phyloP scores from a whole-genome alignment of 2,797 vertebrate species.

The Hemibagrus guttatus region DNA sequence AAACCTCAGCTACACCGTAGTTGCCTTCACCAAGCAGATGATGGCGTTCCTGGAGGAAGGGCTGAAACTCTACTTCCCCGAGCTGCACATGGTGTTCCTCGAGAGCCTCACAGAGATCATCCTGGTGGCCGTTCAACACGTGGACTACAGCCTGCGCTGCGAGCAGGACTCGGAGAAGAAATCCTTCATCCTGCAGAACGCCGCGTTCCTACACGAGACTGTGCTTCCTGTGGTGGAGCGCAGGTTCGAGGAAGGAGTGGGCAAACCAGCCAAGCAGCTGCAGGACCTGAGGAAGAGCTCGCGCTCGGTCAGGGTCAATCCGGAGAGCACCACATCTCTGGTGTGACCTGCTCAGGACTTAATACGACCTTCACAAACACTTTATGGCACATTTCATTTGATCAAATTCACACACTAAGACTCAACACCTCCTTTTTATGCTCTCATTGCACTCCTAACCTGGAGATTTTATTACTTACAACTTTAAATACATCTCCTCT shows the following conservation, averaged over 20 bases:
- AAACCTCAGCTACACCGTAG: constrained; percentile 95
- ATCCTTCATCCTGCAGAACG: constrained; percentile 90
- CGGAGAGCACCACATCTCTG: constrained; percentile 93
- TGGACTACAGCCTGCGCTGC: constrained; percentile 96
- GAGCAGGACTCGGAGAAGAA: constrained; percentile 97
- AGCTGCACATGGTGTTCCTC: constrained; percentile 96
- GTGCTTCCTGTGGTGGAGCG: constrained; percentile 95
- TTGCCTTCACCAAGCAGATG: constrained; percentile 98
- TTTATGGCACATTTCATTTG: neutral
- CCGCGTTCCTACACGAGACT: constrained; percentile 92
- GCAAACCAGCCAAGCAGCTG: constrained; percentile 96
- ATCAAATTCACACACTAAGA: neutral
- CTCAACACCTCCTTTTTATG: neutral
- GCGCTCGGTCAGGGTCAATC: constrained; percentile 85
- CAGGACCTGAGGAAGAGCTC: constrained; percentile 93
- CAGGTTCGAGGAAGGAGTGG: constrained; percentile 92
- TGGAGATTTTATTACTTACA: neutral
- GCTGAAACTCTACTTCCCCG: constrained; percentile 93
- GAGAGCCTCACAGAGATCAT: constrained; percentile 95
- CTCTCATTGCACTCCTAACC: neutral
- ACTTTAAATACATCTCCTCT: constrained; percentile 4
- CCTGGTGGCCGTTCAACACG: constrained; percentile 93
- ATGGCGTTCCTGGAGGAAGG: constrained; percentile 97
- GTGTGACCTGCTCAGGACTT: constrained; percentile 72
- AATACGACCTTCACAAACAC: neutral